Percentiles rank a stretch among this genome's conserved stretches.
phyloP scores from a whole-genome alignment of 2,113 vertebrate genomes.

The Hippocampus barbouri region DNA sequence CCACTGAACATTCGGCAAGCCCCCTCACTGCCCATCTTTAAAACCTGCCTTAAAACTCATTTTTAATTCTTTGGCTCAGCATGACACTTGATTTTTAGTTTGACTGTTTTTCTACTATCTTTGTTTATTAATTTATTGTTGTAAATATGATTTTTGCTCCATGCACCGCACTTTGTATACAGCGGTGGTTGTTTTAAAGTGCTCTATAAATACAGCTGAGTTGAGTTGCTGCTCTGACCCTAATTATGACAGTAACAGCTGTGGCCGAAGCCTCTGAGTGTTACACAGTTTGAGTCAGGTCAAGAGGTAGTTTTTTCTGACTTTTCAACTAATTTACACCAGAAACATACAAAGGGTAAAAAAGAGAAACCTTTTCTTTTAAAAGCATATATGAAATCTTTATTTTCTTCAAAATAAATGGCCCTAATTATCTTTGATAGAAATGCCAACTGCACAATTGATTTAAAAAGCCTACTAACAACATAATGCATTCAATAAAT shows the following conservation, averaged over 20 bases:
- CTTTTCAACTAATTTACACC: not conserved
- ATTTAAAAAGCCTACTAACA: not conserved
- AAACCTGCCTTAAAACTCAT: too few species aligned
- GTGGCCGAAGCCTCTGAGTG: not conserved
- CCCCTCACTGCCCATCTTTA: too few species aligned
- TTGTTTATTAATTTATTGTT: too few species aligned
- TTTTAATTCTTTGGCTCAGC: too few species aligned
- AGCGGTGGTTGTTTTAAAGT: too few species aligned
- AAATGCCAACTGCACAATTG: not conserved
- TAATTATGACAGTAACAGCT: not conserved
- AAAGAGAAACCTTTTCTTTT: not conserved
- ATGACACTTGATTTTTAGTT: too few species aligned
- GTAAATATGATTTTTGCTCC: too few species aligned
- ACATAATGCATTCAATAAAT: slow-evolving; percentile 1
- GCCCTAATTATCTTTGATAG: not conserved
- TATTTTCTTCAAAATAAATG: not conserved
- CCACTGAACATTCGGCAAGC: too few species aligned
- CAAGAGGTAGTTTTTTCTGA: not conserved
- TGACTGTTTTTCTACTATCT: too few species aligned
- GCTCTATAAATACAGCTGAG: too few species aligned
- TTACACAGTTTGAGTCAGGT: not conserved
- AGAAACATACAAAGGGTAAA: not conserved
- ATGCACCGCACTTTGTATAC: too few species aligned
- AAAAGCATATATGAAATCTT: not conserved
- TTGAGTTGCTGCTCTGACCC: too few species aligned